Evolutionary conservation across 2,113 vertebrate species (phyloP).

Genomic region (Grantiella picta): DNA sequence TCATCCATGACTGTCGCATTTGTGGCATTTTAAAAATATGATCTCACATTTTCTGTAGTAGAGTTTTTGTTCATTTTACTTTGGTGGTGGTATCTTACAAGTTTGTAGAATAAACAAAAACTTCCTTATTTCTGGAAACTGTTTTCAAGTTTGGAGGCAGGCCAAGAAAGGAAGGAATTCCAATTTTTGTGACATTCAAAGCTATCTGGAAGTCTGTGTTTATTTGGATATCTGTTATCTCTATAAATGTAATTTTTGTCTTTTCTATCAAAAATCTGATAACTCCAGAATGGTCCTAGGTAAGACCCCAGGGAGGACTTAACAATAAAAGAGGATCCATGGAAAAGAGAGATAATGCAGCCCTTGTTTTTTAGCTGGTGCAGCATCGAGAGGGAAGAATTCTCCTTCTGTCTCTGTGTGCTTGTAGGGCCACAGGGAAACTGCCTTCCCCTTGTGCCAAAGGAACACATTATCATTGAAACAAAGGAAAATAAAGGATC

Average conservation of each 20-base stretch:
- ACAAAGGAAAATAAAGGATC: not conserved
- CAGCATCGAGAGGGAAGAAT: not conserved
- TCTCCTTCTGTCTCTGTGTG: not conserved
- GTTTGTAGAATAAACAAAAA: not conserved
- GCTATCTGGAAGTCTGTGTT: not conserved
- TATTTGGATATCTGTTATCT: not conserved
- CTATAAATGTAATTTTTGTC: not conserved
- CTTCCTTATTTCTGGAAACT: not conserved
- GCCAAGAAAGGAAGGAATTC: not conserved
- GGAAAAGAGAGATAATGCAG: not conserved
- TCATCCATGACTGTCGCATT: not conserved
- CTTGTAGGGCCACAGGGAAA: not conserved
- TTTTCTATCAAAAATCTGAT: not conserved
- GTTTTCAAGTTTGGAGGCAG: not conserved
- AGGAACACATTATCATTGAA: not conserved
- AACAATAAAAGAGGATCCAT: not conserved
- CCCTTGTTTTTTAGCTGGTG: not conserved
- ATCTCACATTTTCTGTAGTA: not conserved
- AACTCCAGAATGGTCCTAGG: not conserved
- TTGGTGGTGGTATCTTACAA: not conserved
- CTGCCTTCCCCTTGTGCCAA: not conserved
- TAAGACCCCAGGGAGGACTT: not conserved
- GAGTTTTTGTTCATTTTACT: not conserved
- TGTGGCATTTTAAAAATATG: not conserved
- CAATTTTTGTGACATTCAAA: not conserved